These are phyloP conservation scores for Linnaemya tessellans DNA, from an alignment of 2,888 invertebrate species.

Conservation along the genomic window DNA sequence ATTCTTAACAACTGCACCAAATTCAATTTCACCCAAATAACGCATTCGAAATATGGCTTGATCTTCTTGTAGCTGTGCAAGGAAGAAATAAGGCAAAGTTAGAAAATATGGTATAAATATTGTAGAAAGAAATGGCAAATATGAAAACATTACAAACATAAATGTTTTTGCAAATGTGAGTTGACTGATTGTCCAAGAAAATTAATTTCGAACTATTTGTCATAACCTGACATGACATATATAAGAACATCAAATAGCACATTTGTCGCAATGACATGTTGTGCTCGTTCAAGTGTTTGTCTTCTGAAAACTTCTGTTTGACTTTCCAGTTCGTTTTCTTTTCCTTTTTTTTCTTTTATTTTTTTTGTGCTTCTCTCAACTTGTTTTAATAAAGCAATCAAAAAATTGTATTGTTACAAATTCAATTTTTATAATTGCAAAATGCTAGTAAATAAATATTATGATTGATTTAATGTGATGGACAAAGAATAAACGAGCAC, in stretches of 20 bases:
- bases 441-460: conserved; percentile 58
- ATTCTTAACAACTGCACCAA: conserved; percentile 82
- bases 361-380: not conserved
- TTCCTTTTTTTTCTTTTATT: not conserved
- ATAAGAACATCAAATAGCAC: not conserved
- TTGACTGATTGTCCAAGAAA: conserved; percentile 60
- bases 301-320: conserved; percentile 25
- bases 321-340: conserved; percentile 19
- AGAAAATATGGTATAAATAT: conserved; percentile 8
- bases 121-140: conserved; percentile 15
- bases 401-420: conserved; percentile 37
- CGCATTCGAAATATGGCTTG: conserved; percentile 83
- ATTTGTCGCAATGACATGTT: conserved; percentile 39
- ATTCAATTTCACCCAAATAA: conserved; percentile 83
- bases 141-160: conserved; percentile 58
- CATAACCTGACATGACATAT: conserved; percentile 57
- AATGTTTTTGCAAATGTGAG: conserved; percentile 41
- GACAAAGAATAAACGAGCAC: not conserved
- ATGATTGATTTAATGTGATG: conserved; percentile 51
- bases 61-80: conserved; percentile 82
- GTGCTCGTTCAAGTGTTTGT: conserved; percentile 17
- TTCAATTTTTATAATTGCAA: conserved; percentile 54
- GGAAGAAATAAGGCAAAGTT: not conserved
- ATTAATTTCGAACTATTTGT: conserved; percentile 65
- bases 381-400: conserved; percentile 44